These are phyloP conservation scores for Aethes cnicana DNA, from an alignment of 2,888 invertebrate genomes.

Conservation along the genomic window DNA sequence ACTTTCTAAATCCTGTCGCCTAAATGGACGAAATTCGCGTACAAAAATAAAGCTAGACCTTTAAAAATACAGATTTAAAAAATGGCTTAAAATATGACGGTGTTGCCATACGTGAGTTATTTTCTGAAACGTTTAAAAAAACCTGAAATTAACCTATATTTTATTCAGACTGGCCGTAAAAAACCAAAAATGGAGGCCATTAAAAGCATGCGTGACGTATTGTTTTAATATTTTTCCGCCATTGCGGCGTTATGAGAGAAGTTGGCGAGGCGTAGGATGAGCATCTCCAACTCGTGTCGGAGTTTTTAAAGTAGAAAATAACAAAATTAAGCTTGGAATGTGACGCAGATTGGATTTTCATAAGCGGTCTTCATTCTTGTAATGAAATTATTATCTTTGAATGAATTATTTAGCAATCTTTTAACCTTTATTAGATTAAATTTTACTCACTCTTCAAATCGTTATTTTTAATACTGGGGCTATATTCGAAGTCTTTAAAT, in stretches of 20 bases:
- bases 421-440: too few relatives aligned
- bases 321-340: slow-evolving; percentile 5
- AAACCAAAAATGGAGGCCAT: slow-evolving; percentile 4
- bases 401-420: neutral
- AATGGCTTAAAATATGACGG: slow-evolving; percentile 2
- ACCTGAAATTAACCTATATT: slow-evolving; percentile 8
- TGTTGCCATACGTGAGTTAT: slow-evolving; percentile 6
- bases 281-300: slow-evolving; percentile 1
- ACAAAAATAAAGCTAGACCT: slow-evolving; percentile 3
- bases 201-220: slow-evolving; percentile 21
- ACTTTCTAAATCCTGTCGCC: slow-evolving; percentile 1
- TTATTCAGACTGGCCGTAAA: neutral
- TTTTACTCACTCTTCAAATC: too few relatives aligned
- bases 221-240: slow-evolving; percentile 9
- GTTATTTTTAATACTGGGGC: too few relatives aligned
- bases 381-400: neutral
- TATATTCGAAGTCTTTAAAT: too few relatives aligned
- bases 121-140: slow-evolving; percentile 5
- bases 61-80: slow-evolving; percentile 12
- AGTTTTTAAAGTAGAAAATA: slow-evolving; percentile 19
- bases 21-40: slow-evolving; percentile 9
- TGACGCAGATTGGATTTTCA: neutral
- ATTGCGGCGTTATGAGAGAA: slow-evolving; percentile 24
- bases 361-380: neutral
- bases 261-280: slow-evolving; percentile 8